Evolutionary conservation across 2,113 vertebrate genomes (phyloP).

Genomic region (Forbesichthys papilliferus): DNA sequence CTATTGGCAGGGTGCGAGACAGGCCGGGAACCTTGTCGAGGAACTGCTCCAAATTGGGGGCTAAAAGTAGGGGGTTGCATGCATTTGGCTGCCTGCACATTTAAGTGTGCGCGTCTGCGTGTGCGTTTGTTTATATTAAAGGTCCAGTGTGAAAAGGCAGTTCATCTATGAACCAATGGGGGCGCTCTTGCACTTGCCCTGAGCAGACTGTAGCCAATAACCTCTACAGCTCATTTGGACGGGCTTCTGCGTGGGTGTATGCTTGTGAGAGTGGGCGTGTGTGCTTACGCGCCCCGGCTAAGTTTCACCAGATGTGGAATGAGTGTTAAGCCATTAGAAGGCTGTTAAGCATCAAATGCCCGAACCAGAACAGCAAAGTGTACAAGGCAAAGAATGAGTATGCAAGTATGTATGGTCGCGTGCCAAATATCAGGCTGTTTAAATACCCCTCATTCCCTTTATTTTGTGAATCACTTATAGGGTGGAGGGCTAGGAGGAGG

Average conservation of each 20-base stretch:
- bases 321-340: conserved; percentile 26
- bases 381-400: conserved; percentile 15
- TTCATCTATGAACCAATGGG: conserved; percentile 54
- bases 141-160: conserved; percentile 17
- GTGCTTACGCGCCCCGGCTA: conserved; percentile 29
- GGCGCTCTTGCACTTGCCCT: conserved; percentile 63
- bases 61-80: conserved; percentile 7
- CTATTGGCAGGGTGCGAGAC: conserved; percentile 59
- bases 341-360: conserved; percentile 20
- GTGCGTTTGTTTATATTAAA: background rate
- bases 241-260: conserved; percentile 22
- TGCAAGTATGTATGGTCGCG: background rate
- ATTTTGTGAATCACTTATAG: conserved; percentile 21
- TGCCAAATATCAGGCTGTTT: conserved; percentile 26
- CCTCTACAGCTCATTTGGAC: conserved; percentile 10
- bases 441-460: conserved; percentile 28
- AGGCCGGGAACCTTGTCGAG: conserved; percentile 55
- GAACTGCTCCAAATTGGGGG: conserved; percentile 47
- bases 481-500: conserved; percentile 22
- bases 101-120: background rate
- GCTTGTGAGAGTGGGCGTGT: conserved; percentile 16
- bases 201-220: background rate
- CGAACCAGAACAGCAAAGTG: conserved; percentile 3
- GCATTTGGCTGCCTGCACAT: conserved; percentile 38
- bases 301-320: conserved; percentile 38